Evolutionary conservation across 2,113 vertebrate genomes (phyloP), one percentile per base, ranked within the genome.

Genomic region (Macaca mulatta): DNA sequence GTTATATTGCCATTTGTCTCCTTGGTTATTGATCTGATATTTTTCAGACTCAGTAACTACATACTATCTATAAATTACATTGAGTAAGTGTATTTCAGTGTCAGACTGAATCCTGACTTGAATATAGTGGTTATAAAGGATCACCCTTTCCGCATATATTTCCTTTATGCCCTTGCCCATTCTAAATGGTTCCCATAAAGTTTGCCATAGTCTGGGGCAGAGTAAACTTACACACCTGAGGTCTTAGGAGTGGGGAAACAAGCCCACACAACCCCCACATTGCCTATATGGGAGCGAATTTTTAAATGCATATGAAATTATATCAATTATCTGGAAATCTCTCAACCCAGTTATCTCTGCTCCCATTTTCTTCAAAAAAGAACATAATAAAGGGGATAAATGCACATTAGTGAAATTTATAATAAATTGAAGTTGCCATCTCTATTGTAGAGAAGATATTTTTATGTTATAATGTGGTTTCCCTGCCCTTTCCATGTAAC

Each of bases 31-130:
- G 97, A 98, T 98, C 90, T 97, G 96, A 97, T 98, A 94, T 96
- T 97, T 98, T 97, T 98, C 87, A 98, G 92, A 97, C 90, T 97
- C 12, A 1, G 95, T 98, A 98, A 97, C 97, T 98, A 79, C 80
- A 92, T 97, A 94, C 87, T 92, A 86, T 95, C 92, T 98, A 97
- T 97, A 98, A 98, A 98, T 98, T 98, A 98, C 94, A 97, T 96
- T 85, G 95, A 97, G 38, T 94, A 96, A 97, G 78, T 97, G 69
- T 98, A 97, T 97, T 97, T 98, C 97, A 93, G 48, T 97, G 89
- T 86, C 96, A 97, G 69, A 94, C 97, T 22, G 57, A 98, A 95
- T 97, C 95, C 94, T 40, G 94, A 78, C 94, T 97, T 96, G 83
- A 98, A 95, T 97, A 95, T 85, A 97, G 95, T 94, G 77, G 97